Percentiles rank a stretch among this genome's conserved stretches.
phyloP scores from a whole-genome alignment of 35 echinoderm and acorn worm species.

The Heliocidaris tuberculata region DNA sequence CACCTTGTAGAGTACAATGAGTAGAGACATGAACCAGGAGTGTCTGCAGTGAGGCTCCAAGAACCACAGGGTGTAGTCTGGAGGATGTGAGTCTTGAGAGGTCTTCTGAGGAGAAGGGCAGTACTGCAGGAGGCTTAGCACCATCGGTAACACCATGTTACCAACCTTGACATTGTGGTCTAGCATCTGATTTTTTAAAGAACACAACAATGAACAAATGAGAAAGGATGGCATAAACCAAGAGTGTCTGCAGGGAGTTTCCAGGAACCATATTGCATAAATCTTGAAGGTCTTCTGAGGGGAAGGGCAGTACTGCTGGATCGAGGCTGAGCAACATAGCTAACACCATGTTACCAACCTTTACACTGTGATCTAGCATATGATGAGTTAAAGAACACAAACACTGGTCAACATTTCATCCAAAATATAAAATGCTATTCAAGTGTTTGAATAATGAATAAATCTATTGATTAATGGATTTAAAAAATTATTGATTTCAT shows the following conservation, averaged over 20 bases:
- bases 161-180: constrained; percentile 94
- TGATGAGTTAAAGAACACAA: no score
- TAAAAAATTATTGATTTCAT: no score
- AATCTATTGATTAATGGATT: no score
- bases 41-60: constrained; percentile 92
- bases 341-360: constrained; percentile 83
- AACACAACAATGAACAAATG: no score
- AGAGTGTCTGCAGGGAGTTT: constrained; percentile 92
- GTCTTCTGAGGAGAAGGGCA: constrained; percentile 88
- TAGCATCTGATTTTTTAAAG: constrained; percentile 59
- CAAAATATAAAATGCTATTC: no score
- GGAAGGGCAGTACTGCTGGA: constrained; percentile 76
- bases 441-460: no score
- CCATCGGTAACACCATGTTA: constrained; percentile 76
- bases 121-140: constrained; percentile 80
- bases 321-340: constrained; percentile 82
- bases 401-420: no score
- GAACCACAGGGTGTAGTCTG: constrained; percentile 94
- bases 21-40: constrained; percentile 91
- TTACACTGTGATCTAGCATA: constrained; percentile 91
- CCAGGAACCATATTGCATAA: constrained; percentile 91
- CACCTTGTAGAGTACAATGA: constrained; percentile 98
- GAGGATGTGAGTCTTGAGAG: constrained; percentile 64
- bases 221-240: constrained; percentile 50
- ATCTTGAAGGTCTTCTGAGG: constrained; percentile 79